Evolutionary conservation across 2,113 vertebrate genomes (phyloP).

Genomic region (Amphiprion percula): DNA sequence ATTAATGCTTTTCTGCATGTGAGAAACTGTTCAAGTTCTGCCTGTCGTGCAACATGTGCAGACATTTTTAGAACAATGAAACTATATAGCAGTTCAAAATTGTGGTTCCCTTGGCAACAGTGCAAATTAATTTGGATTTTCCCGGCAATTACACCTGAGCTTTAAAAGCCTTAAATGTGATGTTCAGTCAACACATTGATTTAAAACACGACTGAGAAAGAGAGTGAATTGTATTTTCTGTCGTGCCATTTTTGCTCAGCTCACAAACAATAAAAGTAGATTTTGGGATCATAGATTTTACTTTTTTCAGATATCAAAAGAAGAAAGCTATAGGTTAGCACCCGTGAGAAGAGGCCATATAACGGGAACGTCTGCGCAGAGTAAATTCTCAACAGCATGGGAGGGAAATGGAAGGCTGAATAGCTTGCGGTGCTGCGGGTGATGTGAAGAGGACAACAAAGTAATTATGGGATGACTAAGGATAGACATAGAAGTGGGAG

Average conservation of each 20-base stretch:
- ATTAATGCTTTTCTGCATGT: neutral
- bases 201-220: neutral
- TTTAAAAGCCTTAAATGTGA: constrained; percentile 3
- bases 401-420: constrained; percentile 35
- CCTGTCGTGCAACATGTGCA: constrained; percentile 1
- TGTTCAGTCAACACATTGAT: neutral
- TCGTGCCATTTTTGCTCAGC: neutral
- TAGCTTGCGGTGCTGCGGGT: constrained; percentile 48
- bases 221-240: neutral
- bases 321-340: constrained; percentile 2
- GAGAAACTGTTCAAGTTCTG: neutral
- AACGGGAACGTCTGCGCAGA: constrained; percentile 33
- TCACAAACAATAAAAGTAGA: neutral
- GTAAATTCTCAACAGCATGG: constrained; percentile 29
- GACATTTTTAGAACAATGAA: constrained; percentile 42
- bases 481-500: constrained; percentile 48
- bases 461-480: constrained; percentile 71
- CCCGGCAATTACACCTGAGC: constrained; percentile 26
- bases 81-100: constrained; percentile 29
- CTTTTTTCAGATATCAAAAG: neutral
- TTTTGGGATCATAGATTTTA: neutral
- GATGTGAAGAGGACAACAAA: constrained; percentile 67
- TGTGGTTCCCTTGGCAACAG: constrained; percentile 66
- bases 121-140: constrained; percentile 21
- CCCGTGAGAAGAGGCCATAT: constrained; percentile 1